These are phyloP conservation scores for Bombus impatiens DNA, from an alignment of 1,140 invertebrate genomes.

Conservation along the genomic window DNA sequence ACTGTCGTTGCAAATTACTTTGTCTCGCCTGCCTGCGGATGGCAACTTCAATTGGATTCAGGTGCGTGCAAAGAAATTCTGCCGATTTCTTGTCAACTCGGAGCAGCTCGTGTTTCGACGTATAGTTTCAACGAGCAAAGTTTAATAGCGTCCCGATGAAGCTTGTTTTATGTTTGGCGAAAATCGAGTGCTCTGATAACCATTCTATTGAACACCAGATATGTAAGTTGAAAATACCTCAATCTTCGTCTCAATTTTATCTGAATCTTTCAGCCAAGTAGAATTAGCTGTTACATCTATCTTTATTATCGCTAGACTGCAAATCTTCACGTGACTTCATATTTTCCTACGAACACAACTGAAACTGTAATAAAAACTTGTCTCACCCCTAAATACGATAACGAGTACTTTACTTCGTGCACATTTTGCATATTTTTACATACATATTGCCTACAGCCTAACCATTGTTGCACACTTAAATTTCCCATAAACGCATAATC, in stretches of 20 bases:
- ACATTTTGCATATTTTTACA: too few relatives aligned
- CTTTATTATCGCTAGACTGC: too few relatives aligned
- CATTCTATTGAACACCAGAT: background rate
- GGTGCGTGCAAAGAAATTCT: conserved; percentile 26
- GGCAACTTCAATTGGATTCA: conserved; percentile 42
- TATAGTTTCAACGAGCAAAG: background rate
- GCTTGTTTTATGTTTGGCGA: background rate
- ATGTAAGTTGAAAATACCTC: too few relatives aligned
- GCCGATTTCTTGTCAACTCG: background rate
- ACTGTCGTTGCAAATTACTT: conserved; percentile 62
- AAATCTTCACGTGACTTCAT: too few relatives aligned
- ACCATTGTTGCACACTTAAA: background rate
- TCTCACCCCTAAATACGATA: too few relatives aligned
- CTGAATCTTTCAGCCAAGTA: background rate
- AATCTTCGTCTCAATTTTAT: background rate
- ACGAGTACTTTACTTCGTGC: too few relatives aligned
- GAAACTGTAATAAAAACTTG: too few relatives aligned
- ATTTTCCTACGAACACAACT: too few relatives aligned
- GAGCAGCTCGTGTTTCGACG: too few relatives aligned
- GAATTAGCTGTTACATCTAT: too few relatives aligned
- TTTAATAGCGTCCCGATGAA: background rate
- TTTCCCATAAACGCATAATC: background rate
- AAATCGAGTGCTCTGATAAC: background rate
- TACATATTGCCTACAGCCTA: too few relatives aligned
- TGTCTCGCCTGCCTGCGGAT: conserved; percentile 52